These are phyloP conservation scores for Spilogale gracilis DNA, from an alignment of 2,113 vertebrate genomes.

Conservation along the genomic window DNA sequence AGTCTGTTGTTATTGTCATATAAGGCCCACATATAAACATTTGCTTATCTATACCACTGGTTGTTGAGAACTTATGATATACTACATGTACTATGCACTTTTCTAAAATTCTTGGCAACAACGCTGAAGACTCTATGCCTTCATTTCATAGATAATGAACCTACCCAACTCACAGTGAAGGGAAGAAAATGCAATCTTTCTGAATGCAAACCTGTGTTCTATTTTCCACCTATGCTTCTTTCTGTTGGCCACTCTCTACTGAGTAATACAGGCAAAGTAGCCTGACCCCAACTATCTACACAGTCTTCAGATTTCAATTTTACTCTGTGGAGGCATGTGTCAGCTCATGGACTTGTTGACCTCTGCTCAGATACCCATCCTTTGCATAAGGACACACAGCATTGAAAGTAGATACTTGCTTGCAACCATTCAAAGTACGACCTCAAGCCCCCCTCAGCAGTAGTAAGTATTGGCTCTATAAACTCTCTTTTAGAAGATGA, in stretches of 20 bases:
- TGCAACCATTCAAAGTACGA: neutral
- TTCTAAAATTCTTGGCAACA: neutral
- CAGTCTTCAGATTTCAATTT: neutral
- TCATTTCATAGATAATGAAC: neutral
- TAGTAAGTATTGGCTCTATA: neutral
- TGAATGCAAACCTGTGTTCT: neutral
- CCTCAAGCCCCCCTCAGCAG: neutral
- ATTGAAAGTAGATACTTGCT: neutral
- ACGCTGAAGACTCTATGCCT: neutral
- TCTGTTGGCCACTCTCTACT: neutral
- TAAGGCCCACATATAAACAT: neutral
- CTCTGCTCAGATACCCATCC: neutral
- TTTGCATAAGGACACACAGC: neutral
- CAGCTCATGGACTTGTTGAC: neutral
- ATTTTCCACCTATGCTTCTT: neutral
- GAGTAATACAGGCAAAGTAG: neutral
- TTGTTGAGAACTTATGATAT: neutral
- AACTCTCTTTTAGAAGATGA: neutral
- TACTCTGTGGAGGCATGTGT: neutral
- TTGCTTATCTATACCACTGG: neutral
- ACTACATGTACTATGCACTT: neutral
- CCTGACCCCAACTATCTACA: neutral
- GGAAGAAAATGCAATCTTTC: rapidly evolving
- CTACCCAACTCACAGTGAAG: neutral
- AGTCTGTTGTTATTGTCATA: neutral